Percentiles rank a stretch among this genome's conserved stretches.
Evolutionary conservation across 2,888 invertebrate species (phyloP).

Genomic region (Ochropleura plecta): DNA sequence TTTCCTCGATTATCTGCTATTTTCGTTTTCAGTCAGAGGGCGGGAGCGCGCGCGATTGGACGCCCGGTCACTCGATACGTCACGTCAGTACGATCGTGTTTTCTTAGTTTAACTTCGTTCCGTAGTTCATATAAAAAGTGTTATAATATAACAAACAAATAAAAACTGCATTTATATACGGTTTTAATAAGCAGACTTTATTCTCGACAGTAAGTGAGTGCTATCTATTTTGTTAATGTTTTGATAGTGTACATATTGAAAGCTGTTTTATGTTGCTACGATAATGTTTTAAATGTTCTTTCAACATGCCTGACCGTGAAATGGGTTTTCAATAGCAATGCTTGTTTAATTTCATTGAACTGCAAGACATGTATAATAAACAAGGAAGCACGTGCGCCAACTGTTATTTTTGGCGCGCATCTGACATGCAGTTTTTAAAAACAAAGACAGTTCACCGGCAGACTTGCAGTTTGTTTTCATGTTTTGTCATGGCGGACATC

Average conservation of each 20-base stretch:
- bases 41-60: constrained; percentile 74
- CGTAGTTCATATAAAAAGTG: constrained; percentile 50
- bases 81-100: constrained; percentile 37
- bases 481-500: constrained; percentile 12
- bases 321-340: constrained; percentile 14
- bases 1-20: constrained; percentile 80
- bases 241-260: constrained; percentile 26
- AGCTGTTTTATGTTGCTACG: constrained; percentile 17
- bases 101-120: constrained; percentile 43
- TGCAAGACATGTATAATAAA: constrained; percentile 36
- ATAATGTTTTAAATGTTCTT: constrained; percentile 18
- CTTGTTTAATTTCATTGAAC: constrained; percentile 43
- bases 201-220: constrained; percentile 52
- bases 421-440: constrained; percentile 76
- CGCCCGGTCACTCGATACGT: constrained; percentile 65
- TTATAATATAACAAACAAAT: constrained; percentile 32
- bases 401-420: constrained; percentile 81
- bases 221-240: constrained; percentile 39
- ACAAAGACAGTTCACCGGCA: constrained; percentile 50
- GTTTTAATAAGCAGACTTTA: constrained; percentile 23
- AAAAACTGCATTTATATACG: constrained; percentile 15
- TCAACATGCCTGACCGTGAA: constrained; percentile 16
- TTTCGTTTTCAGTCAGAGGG: constrained; percentile 81
- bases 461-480: constrained; percentile 12
- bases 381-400: constrained; percentile 68